Base-by-base conservation (phyloP, 1,140 invertebrate genomes). In the Trissolcus basalis region DNA sequence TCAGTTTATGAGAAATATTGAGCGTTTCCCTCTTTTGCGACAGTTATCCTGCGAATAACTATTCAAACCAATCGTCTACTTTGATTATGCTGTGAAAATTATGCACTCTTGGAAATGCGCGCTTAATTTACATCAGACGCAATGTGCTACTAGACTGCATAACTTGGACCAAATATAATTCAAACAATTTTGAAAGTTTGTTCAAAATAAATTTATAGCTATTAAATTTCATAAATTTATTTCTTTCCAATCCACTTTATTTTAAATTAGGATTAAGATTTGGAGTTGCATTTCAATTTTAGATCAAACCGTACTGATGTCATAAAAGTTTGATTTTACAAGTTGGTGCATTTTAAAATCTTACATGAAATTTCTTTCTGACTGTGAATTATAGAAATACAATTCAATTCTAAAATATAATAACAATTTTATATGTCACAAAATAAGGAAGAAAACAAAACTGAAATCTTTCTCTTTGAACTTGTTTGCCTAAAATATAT, bases 401-500 rank as follows among this genome's bases (percentile, higher is more conserved):
- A 50, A 69, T 61, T 50, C 35, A 50, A n/a, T n/a, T n/a, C 19
- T 14, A 33, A 65, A 65, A 72, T 27, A 47, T 67, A 72, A 68
- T 72, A 64, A 51, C 50, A 59, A 71, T 3, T 77, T 72, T 51
- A 72, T n/a, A n/a, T 68, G 74, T 44, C 63, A 69, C 27, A 58
- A 77, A n/a, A 68, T 15, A 49, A 68, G 63, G 64, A 77, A 77
- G 68, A 68, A 11, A 39, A 39, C 47, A 43, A 39, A 14, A 55
- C 71, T 50, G 51, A 15, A 39, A 19, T 79, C 68, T 79, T 80
- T 70, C 61, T 80, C 76, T 67, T 53, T 43, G 49, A 69, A 75
- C 71, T 70, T 72, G 69, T 73, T 73, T 50, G 48, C 6, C 41
- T 65, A 77, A 86, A 85, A 84, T 82, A 78, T 86, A 85, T 83